These are phyloP conservation scores for Neosilurus mollespiculum DNA, from an alignment of 2,797 vertebrate genomes.

Conservation along the genomic window DNA sequence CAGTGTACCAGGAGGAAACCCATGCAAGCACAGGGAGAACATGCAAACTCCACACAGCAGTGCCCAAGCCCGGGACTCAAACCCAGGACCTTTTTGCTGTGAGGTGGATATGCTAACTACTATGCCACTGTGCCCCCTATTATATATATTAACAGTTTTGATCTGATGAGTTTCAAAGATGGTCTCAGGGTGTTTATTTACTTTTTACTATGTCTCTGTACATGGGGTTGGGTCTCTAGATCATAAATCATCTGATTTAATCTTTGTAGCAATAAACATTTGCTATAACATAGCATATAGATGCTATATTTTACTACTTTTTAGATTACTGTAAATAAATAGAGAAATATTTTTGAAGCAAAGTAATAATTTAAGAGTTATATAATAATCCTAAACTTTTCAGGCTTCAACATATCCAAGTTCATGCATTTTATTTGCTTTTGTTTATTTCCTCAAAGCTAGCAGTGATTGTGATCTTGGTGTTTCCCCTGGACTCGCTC, in stretches of 20 bases:
- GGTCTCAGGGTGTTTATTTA: no score
- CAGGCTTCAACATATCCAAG: not conserved
- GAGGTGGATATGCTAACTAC: no score
- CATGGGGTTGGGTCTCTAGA: not conserved
- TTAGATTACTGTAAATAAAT: not conserved
- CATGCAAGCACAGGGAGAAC: no score
- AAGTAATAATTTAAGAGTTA: not conserved
- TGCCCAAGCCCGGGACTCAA: no score
- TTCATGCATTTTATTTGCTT: constrained; percentile 5
- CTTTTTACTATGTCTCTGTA: not conserved
- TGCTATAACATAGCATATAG: not conserved
- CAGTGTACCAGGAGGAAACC: no score
- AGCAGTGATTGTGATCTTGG: constrained; percentile 7
- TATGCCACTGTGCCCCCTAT: no score
- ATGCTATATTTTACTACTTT: not conserved
- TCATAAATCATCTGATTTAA: not conserved
- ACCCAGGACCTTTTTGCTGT: no score
- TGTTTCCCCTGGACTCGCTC: not conserved
- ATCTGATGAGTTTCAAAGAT: no score
- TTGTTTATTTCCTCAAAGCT: constrained; percentile 3
- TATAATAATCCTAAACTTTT: not conserved
- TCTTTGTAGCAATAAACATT: not conserved
- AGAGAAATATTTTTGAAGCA: not conserved
- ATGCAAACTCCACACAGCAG: no score
- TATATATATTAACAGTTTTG: no score